Evolutionary conservation across 1,140 invertebrate genomes (phyloP).

Genomic region (Pachypeltis micranthus): DNA sequence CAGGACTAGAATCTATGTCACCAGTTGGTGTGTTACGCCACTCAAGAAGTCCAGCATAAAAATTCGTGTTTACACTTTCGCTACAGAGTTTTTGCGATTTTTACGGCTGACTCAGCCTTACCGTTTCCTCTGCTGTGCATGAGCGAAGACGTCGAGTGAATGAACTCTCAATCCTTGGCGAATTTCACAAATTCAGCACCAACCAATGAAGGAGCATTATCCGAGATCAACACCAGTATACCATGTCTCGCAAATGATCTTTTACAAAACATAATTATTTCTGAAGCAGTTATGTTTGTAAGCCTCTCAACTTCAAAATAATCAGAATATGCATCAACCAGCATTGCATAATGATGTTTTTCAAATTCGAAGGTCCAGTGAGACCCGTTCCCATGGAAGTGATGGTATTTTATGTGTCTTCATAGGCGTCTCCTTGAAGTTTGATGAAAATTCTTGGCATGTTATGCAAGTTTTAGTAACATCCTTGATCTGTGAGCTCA

Average conservation of each 20-base stretch:
- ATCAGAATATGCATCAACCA: too few relatives aligned
- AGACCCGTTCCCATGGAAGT: too few relatives aligned
- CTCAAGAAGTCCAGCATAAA: too few relatives aligned
- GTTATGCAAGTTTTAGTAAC: too few relatives aligned
- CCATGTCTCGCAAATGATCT: conserved; percentile 33
- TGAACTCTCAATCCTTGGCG: conserved; percentile 32
- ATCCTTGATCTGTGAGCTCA: conserved; percentile 15
- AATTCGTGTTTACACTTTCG: background rate
- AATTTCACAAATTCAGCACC: conserved; percentile 35
- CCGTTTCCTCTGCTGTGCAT: conserved; percentile 37
- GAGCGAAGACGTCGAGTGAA: conserved; percentile 32
- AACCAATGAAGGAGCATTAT: conserved; percentile 37
- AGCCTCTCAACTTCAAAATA: too few relatives aligned
- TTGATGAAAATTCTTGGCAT: too few relatives aligned
- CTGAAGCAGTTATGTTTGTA: conserved; percentile 14
- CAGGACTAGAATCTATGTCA: too few relatives aligned
- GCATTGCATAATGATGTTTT: too few relatives aligned
- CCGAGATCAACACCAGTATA: conserved; percentile 35
- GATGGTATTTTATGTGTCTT: too few relatives aligned
- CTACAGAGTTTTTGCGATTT: conserved; percentile 3
- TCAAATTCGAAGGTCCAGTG: too few relatives aligned
- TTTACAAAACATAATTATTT: conserved; percentile 25
- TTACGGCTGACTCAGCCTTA: conserved; percentile 29
- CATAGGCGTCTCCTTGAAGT: too few relatives aligned
- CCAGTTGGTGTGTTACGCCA: too few relatives aligned